Base-by-base conservation (phyloP, 2,113 vertebrate genomes). In the Ochotona curzoniae region DNA sequence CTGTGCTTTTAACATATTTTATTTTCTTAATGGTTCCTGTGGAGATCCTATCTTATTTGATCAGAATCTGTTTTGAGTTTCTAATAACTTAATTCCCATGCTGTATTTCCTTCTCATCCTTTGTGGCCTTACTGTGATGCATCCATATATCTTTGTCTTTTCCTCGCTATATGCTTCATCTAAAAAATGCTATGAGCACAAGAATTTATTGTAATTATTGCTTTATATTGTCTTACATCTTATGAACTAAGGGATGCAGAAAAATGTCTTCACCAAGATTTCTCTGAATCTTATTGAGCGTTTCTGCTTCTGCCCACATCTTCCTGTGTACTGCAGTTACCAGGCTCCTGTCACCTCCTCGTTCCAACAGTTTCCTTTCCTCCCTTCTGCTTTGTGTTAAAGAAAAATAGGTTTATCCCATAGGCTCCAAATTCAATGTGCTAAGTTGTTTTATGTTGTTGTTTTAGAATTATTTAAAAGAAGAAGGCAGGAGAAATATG, bases 241-340 rank as follows among this genome's bases (percentile, higher is more conserved):
- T 80, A 79, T 81, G n/a, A 83, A 76, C 83, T 30, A 63, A 70
- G 70, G 32, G 85, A 80, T 78, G 35, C 28, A 92, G 75, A 80
- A 92, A 90, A 74, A 26, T 30, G 12, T 28, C n/a, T 78, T 71
- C 26, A 89, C 0, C 66, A 69, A 57, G 5, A 25, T 75, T 66
- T 86, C 69, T 23, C 54, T 51, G 80, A 54, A 71, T 38, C n/a
- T 83, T n/a, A 17, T 47, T 70, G 75, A 28, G 5, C 12, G 28
- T 85, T 86, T 75, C 49, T 75, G 26, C 12, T 44, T 15, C 5
- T 32, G 38, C 64, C 57, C 63, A 30, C 54, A 81, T 80, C 20
- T 35, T 32, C 26, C 49, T 54, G 10, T 64, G 51, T 12, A 54
- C 54, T 26, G 51, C 26, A 86, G 32, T 76, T 35, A 57, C 35